These are phyloP conservation scores for Cacoxenus indagator DNA, from an alignment of 2,888 invertebrate genomes.

Conservation along the genomic window DNA sequence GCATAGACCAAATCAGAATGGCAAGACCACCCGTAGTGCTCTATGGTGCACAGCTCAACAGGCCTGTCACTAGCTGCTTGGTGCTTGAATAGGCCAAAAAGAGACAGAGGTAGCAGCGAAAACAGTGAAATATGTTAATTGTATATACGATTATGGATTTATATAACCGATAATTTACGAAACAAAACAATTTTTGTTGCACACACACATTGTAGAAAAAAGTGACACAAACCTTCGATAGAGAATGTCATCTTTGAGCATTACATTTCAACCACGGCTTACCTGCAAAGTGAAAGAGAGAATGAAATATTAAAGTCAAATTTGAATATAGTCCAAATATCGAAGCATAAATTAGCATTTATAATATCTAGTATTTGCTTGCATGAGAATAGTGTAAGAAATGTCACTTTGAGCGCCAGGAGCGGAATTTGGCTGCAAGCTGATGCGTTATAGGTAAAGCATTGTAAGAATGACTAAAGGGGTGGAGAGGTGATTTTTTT, in stretches of 20 bases:
- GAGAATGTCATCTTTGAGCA: background rate
- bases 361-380: too few species aligned
- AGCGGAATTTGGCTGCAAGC: too few species aligned
- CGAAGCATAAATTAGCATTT: too few species aligned
- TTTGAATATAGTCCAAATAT: too few species aligned
- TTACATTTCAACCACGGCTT: background rate
- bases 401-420: too few species aligned
- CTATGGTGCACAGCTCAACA: conserved; percentile 44
- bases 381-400: too few species aligned
- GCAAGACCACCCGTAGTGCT: conserved; percentile 53
- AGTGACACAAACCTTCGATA: background rate
- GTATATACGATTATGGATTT: conserved; percentile 56
- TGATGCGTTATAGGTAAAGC: too few species aligned
- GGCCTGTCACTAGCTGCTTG: conserved; percentile 37
- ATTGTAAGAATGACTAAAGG: too few species aligned
- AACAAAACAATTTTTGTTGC: conserved; percentile 33
- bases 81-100: conserved; percentile 26
- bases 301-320: background rate
- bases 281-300: conserved; percentile 5
- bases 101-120: background rate
- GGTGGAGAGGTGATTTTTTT: too few species aligned
- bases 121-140: too few species aligned
- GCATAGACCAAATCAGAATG: conserved; percentile 17
- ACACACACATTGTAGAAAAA: background rate
- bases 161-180: conserved; percentile 51